Percentiles rank a stretch among this genome's conserved stretches.
phyloP scores from a whole-genome alignment of 1,140 invertebrate genomes.

The Geopemphigus sp. region DNA sequence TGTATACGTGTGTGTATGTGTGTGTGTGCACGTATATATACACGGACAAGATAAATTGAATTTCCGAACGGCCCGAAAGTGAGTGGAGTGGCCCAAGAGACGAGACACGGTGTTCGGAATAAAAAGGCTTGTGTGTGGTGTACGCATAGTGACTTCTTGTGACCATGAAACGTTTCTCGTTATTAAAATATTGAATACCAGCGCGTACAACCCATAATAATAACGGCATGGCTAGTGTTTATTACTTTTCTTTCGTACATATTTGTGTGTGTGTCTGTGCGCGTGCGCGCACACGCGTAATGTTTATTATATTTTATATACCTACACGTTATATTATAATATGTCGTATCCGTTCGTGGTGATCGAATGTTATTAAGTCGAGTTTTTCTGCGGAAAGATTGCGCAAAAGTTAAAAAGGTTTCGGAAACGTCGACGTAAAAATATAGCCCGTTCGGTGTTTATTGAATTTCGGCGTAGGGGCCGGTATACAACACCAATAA shows the following conservation, averaged over 20 bases:
- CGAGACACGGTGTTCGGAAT: conserved; percentile 20
- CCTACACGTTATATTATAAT: not conserved
- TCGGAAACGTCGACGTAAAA: too few relatives aligned
- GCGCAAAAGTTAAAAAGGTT: too few relatives aligned
- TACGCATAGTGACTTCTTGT: conserved; percentile 6
- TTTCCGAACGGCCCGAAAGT: conserved; percentile 24
- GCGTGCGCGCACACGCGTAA: too few relatives aligned
- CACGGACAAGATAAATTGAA: conserved; percentile 41
- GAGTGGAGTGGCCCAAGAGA: conserved; percentile 12
- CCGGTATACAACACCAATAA: too few relatives aligned
- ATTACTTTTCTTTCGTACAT: not conserved
- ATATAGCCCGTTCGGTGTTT: too few relatives aligned
- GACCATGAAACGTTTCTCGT: conserved; percentile 39
- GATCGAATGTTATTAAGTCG: too few relatives aligned
- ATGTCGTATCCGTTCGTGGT: too few relatives aligned
- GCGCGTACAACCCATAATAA: not conserved
- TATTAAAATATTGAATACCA: conserved; percentile 30
- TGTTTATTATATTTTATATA: not conserved
- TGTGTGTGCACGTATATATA: not conserved
- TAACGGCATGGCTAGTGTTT: not conserved
- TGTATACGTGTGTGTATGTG: not conserved
- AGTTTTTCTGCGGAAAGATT: too few relatives aligned
- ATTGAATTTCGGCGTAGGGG: too few relatives aligned
- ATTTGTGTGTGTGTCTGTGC: too few relatives aligned
- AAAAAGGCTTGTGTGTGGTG: conserved; percentile 14